Percentiles rank a stretch among this genome's conserved stretches.
These are phyloP conservation scores for Riptortus pedestris DNA, from an alignment of 1,140 invertebrate species.

Conservation along the genomic window DNA sequence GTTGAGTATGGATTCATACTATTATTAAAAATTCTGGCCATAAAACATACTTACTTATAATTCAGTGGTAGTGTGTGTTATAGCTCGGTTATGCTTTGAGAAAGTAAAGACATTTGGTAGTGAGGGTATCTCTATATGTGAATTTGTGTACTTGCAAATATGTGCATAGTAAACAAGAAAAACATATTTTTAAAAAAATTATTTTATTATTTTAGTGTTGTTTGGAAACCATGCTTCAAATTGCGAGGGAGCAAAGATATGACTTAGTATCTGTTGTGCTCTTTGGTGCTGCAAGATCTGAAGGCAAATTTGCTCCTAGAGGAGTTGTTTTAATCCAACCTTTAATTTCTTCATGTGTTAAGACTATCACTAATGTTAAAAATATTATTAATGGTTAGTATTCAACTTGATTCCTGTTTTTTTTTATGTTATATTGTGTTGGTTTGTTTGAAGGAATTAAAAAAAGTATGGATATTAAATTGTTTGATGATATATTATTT, in stretches of 20 bases:
- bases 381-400: not conserved
- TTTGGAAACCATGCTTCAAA: conserved; percentile 13
- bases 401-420: too few relatives aligned
- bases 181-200: not conserved
- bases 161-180: not conserved
- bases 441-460: too few relatives aligned
- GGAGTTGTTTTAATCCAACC: conserved; percentile 17
- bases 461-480: too few relatives aligned
- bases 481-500: too few relatives aligned
- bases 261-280: conserved; percentile 20
- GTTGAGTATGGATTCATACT: too few relatives aligned
- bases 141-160: too few relatives aligned
- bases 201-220: conserved; percentile 6
- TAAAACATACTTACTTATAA: too few relatives aligned
- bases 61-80: too few relatives aligned
- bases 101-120: too few relatives aligned
- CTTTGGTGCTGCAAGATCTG: conserved; percentile 15
- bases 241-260: conserved; percentile 17
- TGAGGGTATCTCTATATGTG: too few relatives aligned
- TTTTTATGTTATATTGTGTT: not conserved
- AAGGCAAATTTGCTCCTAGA: conserved; percentile 17
- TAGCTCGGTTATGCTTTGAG: too few relatives aligned
- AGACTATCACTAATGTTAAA: not conserved
- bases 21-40: too few relatives aligned
- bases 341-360: not conserved